Evolutionary conservation across 2,888 invertebrate genomes (phyloP), one percentile per base, ranked within the genome.

Genomic region (Cataglyphis rosenhaueri): DNA sequence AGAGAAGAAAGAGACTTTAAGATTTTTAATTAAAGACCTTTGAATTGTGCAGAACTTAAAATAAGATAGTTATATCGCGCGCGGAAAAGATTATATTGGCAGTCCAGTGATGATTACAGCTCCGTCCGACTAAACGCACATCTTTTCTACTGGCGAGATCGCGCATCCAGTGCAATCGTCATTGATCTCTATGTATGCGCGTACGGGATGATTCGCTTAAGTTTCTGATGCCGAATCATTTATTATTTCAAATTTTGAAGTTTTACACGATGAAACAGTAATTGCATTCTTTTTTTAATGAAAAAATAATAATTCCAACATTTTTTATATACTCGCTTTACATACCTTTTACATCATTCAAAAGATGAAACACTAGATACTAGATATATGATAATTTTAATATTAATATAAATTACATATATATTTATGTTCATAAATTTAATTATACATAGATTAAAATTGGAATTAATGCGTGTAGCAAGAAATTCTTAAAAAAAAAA

Each of bases 111-210:
- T 5, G 29, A n/a, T 12, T 68, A 10, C 3, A n/a, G 44, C n/a
- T n/a, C n/a, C n/a, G 87, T 81, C 76, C 57, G 85, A 87, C 61
- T 55, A 70, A 70, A 61, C n/a, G 64, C 55, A 10, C 55, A 59
- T 66, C 57, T 10, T 64, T 10, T 83, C 85, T 84, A 87, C 82
- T 85, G 41, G 71, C 35, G 41, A 21, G 38, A 3, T 29, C n/a
- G 65, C 71, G 82, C 87, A 81, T 84, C 87, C 83, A 83, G 79
- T 85, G 85, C 55, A 71, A 87, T 75, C 87, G 85, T 82, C 64
- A 68, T n/a, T 41, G 64, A 68, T 32, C 32, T 29, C 29, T 32
- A 65, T 21, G 21, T 38, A 64, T 21, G 9, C 29, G 10, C 48
- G 48, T 66, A 48, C 18, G n/a, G 48, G 68, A 10, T 52, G 68